These are phyloP conservation scores for Chondrilla cf. caribensis DNA, from an alignment of 37 sponge, comb jelly and placozoan genomes.

Conservation along the genomic window DNA sequence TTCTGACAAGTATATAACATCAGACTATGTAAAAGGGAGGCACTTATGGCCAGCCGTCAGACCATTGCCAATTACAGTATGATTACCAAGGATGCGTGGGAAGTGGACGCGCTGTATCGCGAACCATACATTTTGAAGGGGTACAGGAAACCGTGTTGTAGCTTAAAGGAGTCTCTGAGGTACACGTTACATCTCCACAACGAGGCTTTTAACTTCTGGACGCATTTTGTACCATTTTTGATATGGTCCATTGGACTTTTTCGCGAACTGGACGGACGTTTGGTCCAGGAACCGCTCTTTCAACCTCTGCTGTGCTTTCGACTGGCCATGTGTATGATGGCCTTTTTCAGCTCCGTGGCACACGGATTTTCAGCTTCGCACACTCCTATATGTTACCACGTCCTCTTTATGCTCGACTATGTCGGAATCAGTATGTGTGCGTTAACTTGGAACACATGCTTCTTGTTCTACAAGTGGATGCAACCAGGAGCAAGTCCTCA, in stretches of 20 bases:
- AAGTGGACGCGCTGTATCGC: background rate
- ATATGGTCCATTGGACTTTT: background rate
- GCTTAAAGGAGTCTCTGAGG: background rate
- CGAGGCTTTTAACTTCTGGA: background rate
- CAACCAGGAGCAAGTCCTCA: background rate
- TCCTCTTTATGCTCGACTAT: background rate
- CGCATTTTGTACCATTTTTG: slow-evolving; percentile 1
- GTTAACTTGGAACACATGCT: background rate
- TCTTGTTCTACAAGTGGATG: background rate
- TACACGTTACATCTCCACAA: background rate
- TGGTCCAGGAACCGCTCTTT: background rate
- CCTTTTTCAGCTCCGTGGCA: background rate
- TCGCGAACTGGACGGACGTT: background rate
- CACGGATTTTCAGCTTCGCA: background rate
- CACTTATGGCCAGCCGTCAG: too few relatives aligned
- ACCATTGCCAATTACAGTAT: too few relatives aligned
- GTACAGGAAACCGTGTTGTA: background rate
- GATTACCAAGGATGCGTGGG: background rate
- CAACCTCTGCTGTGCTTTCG: background rate
- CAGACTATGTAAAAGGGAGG: too few relatives aligned
- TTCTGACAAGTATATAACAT: too few relatives aligned
- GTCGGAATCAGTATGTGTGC: background rate
- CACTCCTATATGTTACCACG: background rate
- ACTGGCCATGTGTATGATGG: background rate
- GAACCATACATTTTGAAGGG: slow-evolving; percentile 1